Base-by-base conservation (phyloP, 2,888 invertebrate species). In the Trichacis sp. region DNA sequence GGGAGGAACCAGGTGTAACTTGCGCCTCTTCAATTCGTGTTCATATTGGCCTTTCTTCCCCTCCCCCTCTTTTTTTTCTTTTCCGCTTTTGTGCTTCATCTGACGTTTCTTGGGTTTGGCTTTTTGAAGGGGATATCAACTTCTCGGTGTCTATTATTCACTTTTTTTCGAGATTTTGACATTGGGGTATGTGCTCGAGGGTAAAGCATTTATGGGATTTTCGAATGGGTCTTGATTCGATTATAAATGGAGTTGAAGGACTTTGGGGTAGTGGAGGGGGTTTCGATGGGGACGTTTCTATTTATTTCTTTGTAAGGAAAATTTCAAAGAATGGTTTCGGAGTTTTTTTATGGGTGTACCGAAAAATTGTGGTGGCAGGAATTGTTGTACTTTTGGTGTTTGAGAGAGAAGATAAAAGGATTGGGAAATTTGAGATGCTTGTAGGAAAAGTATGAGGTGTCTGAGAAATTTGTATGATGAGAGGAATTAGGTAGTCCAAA, bases 21-120 rank as follows among this genome's bases (percentile, higher is more conserved):
- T 48, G 45, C 42, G 50, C 52, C 50, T 51, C 51, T 51, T 42
- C 42, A 49, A 24, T 24, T 30, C 29, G 18, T 6, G 17, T 18
- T n/a, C n/a, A n/a, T n/a, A n/a, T n/a, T n/a, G n/a, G n/a, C n/a
- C n/a, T n/a, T n/a, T n/a, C n/a, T n/a, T n/a, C n/a, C 19, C 9
- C 19, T 8, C 17, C 18, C 42, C 18, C 8, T 42, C 17, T 36
- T 11, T 36, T 45, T 19, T 19, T 45, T 19, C 6, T 8, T 47
- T 6, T 48, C 33, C 9, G 52, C 70, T 73, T 77, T 78, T 77
- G 73, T 77, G 61, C 12, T 24, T 24, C 24, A 24, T 24, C 24
- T n/a, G 11, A 6, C 46, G 11, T 2, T 20, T 6, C 33, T 3
- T 3, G 33, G 2, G 2, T 33, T 33, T 33, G 3, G 46, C 46